Percentiles rank a stretch among this genome's conserved stretches.
Conservation (phyloP, 2,888 invertebrate genomes). For the Zygothrica quintamaculata region DNA sequence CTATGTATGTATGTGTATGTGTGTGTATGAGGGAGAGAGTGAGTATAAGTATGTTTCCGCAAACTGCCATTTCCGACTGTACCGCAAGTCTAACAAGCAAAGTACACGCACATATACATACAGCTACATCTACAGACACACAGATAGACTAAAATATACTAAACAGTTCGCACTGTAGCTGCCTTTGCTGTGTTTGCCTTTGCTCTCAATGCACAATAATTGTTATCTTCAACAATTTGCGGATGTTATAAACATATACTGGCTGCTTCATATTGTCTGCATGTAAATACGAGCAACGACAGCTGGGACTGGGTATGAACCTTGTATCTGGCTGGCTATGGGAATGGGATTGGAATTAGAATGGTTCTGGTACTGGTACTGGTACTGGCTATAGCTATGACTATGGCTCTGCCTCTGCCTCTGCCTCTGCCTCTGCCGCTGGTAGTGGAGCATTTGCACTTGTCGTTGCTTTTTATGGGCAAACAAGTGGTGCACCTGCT, state of each 20-base stretch:
- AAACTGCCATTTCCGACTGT: conserved; percentile 74
- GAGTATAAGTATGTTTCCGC: conserved; percentile 60
- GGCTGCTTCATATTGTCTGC: conserved; percentile 76
- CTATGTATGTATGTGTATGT: not conserved
- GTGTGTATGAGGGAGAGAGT: conserved; percentile 14
- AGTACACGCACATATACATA: conserved; percentile 14
- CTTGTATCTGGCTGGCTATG: conserved; percentile 6
- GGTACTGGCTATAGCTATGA: too few species aligned
- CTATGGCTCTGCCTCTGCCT: too few species aligned
- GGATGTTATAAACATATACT: conserved; percentile 79
- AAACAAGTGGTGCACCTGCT: conserved; percentile 67
- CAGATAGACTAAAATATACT: conserved; percentile 7
- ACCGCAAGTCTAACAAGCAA: conserved; percentile 54
- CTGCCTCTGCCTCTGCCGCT: conserved; percentile 7
- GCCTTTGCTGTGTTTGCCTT: conserved; percentile 47
- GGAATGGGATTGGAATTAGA: conserved; percentile 12
- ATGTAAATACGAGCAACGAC: conserved; percentile 69
- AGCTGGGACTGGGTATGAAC: conserved; percentile 47
- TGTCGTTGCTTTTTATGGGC: conserved; percentile 74
- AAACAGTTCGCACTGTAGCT: conserved; percentile 36
- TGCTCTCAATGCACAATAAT: conserved; percentile 78
- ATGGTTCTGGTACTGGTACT: not conserved
- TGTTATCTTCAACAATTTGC: conserved; percentile 80
- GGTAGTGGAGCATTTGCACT: conserved; percentile 54
- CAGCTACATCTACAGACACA: not conserved